phyloP scores from a whole-genome alignment of 1,140 invertebrate species.

The Plodia interpunctella region DNA sequence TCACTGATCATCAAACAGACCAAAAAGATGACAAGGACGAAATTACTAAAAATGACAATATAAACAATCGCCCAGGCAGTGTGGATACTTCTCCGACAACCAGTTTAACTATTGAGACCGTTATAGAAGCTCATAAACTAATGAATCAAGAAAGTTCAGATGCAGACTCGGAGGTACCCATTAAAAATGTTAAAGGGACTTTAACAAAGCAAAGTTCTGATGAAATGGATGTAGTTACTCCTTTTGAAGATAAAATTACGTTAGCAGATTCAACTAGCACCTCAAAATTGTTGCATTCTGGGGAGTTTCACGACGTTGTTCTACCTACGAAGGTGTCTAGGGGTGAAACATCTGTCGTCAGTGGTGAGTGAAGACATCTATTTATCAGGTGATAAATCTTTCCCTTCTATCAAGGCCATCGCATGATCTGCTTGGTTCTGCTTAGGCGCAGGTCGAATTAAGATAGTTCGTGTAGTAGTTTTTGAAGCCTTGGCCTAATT shows the following conservation, averaged over 20 bases:
- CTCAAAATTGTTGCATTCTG: constrained; percentile 51
- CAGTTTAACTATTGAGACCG: constrained; percentile 22
- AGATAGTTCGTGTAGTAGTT: constrained; percentile 40
- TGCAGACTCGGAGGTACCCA: neutral
- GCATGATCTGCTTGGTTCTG: constrained; percentile 54
- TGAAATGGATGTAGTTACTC: constrained; percentile 60
- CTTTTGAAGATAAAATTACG: constrained; percentile 27
- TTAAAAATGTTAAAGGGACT: constrained; percentile 9
- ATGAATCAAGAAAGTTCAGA: constrained; percentile 8
- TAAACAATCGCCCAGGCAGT: neutral
- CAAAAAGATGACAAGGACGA: constrained; percentile 12
- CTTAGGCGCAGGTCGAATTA: constrained; percentile 17
- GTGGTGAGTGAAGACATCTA: constrained; percentile 74
- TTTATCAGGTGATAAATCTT: constrained; percentile 74
- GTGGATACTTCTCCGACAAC: constrained; percentile 20
- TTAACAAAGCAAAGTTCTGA: constrained; percentile 36
- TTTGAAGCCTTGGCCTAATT: constrained; percentile 17
- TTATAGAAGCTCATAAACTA: constrained; percentile 18
- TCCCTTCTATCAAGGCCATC: constrained; percentile 64
- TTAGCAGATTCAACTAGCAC: constrained; percentile 14
- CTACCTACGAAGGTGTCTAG: constrained; percentile 61
- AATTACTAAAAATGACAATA: constrained; percentile 10
- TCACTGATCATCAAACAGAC: constrained; percentile 18
- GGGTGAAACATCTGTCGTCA: constrained; percentile 60
- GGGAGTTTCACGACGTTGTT: constrained; percentile 63